Evolutionary conservation across 2,113 vertebrate genomes (phyloP).

Genomic region (Psephotus haematonotus): DNA sequence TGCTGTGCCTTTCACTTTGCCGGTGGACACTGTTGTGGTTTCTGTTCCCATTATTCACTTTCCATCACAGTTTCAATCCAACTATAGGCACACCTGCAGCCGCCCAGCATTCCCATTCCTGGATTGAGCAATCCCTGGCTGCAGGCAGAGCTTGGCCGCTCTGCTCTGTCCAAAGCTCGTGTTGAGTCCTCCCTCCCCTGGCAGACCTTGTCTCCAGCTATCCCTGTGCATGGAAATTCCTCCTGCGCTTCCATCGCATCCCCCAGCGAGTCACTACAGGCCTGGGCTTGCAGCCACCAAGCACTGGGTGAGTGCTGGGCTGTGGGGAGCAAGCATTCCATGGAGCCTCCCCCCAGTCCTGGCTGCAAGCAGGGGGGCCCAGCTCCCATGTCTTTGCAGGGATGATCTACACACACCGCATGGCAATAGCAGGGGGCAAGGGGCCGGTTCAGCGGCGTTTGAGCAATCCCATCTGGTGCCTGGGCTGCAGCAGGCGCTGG

Average conservation of each 20-base stretch:
- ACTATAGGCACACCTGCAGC: not conserved
- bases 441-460: not conserved
- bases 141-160: not conserved
- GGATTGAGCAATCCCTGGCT: not conserved
- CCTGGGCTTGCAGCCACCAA: not conserved
- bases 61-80: not conserved
- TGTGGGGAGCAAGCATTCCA: not conserved
- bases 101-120: not conserved
- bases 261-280: not conserved
- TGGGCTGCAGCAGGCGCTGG: conserved; percentile 13
- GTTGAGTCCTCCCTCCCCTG: not conserved
- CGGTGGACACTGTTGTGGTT: not conserved
- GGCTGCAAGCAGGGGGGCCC: not conserved
- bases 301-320: not conserved
- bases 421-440: not conserved
- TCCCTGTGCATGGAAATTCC: not conserved
- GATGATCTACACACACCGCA: not conserved
- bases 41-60: not conserved
- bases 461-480: conserved; percentile 70
- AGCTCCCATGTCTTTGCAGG: fast-evolving
- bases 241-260: not conserved
- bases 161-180: not conserved
- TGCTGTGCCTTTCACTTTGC: not conserved
- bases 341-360: not conserved
- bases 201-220: not conserved